Base-by-base conservation (phyloP, 1,140 invertebrate species). In the Aporrectodea caliginosa region DNA sequence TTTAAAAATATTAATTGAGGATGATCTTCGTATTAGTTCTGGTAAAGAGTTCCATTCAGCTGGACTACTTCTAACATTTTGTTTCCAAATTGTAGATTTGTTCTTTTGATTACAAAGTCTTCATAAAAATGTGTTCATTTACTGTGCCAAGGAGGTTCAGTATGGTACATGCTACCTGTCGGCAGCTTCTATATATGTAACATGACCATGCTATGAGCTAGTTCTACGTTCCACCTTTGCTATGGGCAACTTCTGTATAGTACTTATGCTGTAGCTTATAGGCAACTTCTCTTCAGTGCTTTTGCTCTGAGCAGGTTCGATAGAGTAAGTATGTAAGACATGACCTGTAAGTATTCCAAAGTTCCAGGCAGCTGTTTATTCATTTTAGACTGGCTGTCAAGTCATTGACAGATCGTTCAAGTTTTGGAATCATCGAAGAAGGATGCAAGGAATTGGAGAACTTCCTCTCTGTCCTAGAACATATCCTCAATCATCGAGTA, bases 371-470 rank as follows among this genome's bases (percentile, higher is more conserved):
- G 14, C 27, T 68, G 27, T 68, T 68, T 68, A 68, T 68, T 68
- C 27, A n/a, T 76, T 76, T n/a, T 43, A 76, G 75, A 58, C 75
- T 76, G 33, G 35, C 35, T n/a, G 75, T 76, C 16, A 76, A 76
- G 30, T 43, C 33, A 16, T 35, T 76, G 75, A 76, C 75, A 76
- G 75, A 76, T 35, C 29, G 35, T 6, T n/a, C 34, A 29, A 68
- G 29, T 76, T 32, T 76, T 29, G 30, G 33, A 16, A 30, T 35
- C 27, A 68, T 76, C 35, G 75, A 76, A 22, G 75, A 76, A 76
- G 43, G 27, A 2, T 58, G 32, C 16, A 35, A 32, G 30, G 75
- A 76, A 43, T 35, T 76, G n/a, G 32, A 76, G 43, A 76, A 76
- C 27, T 43, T 76, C 43, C 29, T 76, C 27, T 29, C 75, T 0